A percentile compares a stretch with the other conserved stretches of the same genome.
Conservation (phyloP, 1,140 invertebrate species). For the Tetragnatha versicolor region DNA sequence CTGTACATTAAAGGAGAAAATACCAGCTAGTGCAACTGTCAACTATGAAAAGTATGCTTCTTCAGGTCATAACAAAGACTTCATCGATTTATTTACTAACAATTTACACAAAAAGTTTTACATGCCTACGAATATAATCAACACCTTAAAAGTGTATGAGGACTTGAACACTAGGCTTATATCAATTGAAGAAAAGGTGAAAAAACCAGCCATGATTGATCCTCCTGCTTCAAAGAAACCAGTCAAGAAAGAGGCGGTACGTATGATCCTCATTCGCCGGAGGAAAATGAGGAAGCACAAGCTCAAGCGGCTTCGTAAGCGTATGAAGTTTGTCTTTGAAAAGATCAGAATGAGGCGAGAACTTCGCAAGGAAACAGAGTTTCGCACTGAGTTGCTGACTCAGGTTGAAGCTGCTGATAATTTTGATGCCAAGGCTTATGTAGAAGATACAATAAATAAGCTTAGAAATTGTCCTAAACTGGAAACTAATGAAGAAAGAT, state of each 20-base stretch:
- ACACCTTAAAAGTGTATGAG: conserved; percentile 2
- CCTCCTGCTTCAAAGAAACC: background rate
- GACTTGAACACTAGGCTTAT: background rate
- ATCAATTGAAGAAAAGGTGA: conserved; percentile 2
- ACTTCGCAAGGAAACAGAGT: conserved; percentile 76
- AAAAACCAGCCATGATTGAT: background rate
- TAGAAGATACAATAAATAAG: conserved; percentile 70
- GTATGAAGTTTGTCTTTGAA: conserved; percentile 77
- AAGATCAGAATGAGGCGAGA: conserved; percentile 73
- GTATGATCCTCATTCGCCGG: conserved; percentile 78
- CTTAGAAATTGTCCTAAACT: conserved; percentile 69
- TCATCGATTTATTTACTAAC: conserved; percentile 21
- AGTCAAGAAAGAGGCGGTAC: conserved; percentile 72
- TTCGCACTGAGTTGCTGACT: conserved; percentile 73
- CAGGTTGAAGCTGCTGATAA: conserved; percentile 75
- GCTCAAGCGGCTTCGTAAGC: conserved; percentile 78
- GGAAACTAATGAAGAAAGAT: conserved; percentile 55
- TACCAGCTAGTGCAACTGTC: too few species aligned
- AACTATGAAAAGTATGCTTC: too few species aligned
- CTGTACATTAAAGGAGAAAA: too few species aligned
- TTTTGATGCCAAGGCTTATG: conserved; percentile 78
- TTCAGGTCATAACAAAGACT: too few species aligned
- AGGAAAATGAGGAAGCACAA: conserved; percentile 89
- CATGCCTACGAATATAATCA: conserved; percentile 22
- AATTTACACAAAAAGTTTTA: conserved; percentile 17